Evolutionary conservation across 2,888 invertebrate genomes (phyloP).

Genomic region (Hoplodrina ambigua): DNA sequence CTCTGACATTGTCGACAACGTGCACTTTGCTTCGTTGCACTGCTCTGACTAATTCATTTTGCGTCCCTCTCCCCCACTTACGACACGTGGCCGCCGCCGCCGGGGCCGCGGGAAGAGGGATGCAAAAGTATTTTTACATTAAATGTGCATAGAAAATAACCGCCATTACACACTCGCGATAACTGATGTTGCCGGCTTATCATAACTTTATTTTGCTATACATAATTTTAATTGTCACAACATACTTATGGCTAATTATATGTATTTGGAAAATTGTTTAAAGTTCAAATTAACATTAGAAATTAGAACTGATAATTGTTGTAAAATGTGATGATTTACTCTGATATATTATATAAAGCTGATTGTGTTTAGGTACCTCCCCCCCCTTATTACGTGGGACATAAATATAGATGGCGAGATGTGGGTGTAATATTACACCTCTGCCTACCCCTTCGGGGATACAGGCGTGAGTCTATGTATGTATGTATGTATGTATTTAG

Average conservation of each 20-base stretch:
- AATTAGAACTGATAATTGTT: slow-evolving; percentile 21
- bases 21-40: slow-evolving; percentile 28
- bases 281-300: slow-evolving; percentile 25
- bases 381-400: no score
- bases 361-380: no score
- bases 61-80: slow-evolving; percentile 21
- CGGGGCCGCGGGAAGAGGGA: slow-evolving; percentile 19
- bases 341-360: slow-evolving; percentile 27
- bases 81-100: slow-evolving; percentile 21
- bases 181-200: slow-evolving; percentile 20
- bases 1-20: slow-evolving; percentile 12
- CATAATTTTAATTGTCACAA: slow-evolving; percentile 22
- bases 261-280: slow-evolving; percentile 26
- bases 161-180: slow-evolving; percentile 21
- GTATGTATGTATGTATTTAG: no score
- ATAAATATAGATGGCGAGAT: no score
- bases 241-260: slow-evolving; percentile 18
- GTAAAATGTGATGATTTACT: slow-evolving; percentile 1
- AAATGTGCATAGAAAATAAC: slow-evolving; percentile 20
- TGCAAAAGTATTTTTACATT: slow-evolving; percentile 21
- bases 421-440: no score
- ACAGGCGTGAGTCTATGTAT: no score
- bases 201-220: slow-evolving; percentile 22
- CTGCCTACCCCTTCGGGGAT: no score
- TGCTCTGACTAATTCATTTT: slow-evolving; percentile 29